Conservation (phyloP, 1,140 invertebrate genomes). For the Drosophila erecta region DNA sequence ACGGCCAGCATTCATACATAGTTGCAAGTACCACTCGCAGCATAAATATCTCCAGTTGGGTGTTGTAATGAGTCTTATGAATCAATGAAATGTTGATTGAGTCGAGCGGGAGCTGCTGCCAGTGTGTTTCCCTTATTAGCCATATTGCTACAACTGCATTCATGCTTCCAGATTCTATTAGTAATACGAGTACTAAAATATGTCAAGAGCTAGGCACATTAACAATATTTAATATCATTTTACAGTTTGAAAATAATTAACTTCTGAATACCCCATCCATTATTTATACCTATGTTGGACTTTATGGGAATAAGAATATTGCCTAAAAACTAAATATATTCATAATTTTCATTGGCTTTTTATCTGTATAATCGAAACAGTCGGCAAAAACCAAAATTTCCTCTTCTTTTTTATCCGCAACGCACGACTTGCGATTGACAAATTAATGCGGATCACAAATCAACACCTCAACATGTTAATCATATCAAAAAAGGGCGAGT, state of each 20-base stretch:
- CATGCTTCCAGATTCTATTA: slow-evolving; percentile 14
- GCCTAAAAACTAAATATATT: slow-evolving; percentile 9
- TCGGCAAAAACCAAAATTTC: slow-evolving; percentile 19
- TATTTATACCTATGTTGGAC: too few species aligned
- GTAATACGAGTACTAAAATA: too few species aligned
- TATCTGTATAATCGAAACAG: slow-evolving; percentile 14
- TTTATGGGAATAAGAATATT: too few species aligned
- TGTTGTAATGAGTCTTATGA: slow-evolving; percentile 58
- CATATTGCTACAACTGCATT: background rate
- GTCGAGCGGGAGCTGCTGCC: slow-evolving; percentile 23
- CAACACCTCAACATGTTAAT: slow-evolving; percentile 73
- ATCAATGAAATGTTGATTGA: slow-evolving; percentile 60
- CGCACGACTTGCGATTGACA: slow-evolving; percentile 74
- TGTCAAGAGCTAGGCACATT: background rate
- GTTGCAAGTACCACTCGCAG: slow-evolving; percentile 9
- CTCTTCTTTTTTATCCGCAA: slow-evolving; percentile 13
- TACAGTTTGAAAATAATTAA: too few species aligned
- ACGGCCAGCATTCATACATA: slow-evolving; percentile 11
- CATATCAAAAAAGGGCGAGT: slow-evolving; percentile 51
- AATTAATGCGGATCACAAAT: slow-evolving; percentile 80
- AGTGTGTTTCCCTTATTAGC: slow-evolving; percentile 47
- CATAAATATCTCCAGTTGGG: slow-evolving; percentile 32
- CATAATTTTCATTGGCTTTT: slow-evolving; percentile 7
- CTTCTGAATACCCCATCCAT: too few species aligned
- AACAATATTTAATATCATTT: too few species aligned